phyloP scores from a whole-genome alignment of 2,888 invertebrate genomes.

The Galeopsomyia nigrocyanea region DNA sequence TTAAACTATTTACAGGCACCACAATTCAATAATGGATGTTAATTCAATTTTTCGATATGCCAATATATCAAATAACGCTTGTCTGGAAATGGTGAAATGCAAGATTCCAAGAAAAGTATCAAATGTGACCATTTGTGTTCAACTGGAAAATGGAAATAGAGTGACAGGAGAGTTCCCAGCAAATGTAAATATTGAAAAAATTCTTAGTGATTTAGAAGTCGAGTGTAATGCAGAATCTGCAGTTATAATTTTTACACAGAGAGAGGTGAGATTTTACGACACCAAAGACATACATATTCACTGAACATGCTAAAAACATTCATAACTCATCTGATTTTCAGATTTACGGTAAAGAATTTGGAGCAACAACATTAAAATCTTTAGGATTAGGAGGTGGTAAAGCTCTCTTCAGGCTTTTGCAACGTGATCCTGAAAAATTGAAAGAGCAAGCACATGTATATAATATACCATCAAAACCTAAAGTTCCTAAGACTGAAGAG shows the following conservation, averaged over 20 bases:
- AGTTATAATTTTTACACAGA: slow-evolving; percentile 62
- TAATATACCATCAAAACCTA: slow-evolving; percentile 66
- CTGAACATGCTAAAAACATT: neutral
- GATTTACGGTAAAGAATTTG: slow-evolving; percentile 78
- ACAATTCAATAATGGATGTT: slow-evolving; percentile 83
- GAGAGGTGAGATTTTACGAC: slow-evolving; percentile 55
- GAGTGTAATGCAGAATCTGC: slow-evolving; percentile 65
- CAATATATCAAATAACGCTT: slow-evolving; percentile 91
- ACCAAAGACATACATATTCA: neutral
- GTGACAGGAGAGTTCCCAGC: slow-evolving; percentile 75
- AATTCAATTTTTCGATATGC: slow-evolving; percentile 85
- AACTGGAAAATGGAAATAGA: slow-evolving; percentile 81
- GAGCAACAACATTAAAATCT: slow-evolving; percentile 79
- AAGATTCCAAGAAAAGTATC: slow-evolving; percentile 75
- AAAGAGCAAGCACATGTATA: slow-evolving; percentile 81
- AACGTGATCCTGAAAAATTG: slow-evolving; percentile 77
- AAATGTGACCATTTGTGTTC: slow-evolving; percentile 81
- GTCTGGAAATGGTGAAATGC: slow-evolving; percentile 84
- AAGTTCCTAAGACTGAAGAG: slow-evolving; percentile 43
- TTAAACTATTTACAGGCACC: slow-evolving; percentile 72
- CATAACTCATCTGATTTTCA: slow-evolving; percentile 41
- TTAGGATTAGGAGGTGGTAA: slow-evolving; percentile 84
- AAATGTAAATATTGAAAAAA: slow-evolving; percentile 71
- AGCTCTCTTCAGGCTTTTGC: slow-evolving; percentile 79
- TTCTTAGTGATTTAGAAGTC: slow-evolving; percentile 74